These are phyloP conservation scores for Thermophis baileyi DNA, from an alignment of 2,113 vertebrate genomes.

Conservation along the genomic window DNA sequence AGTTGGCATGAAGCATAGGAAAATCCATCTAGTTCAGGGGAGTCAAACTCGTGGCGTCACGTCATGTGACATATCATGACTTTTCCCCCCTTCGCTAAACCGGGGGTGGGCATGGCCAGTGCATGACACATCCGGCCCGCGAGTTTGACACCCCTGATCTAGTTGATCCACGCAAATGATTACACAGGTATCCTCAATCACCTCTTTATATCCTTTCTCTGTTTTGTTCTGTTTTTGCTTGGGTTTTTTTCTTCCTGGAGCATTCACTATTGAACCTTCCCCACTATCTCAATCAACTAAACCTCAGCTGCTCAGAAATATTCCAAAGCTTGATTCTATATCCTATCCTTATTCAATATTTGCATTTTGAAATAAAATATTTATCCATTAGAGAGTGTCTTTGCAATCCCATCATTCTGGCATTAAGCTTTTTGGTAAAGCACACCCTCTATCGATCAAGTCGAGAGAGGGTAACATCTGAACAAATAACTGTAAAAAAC, in stretches of 20 bases:
- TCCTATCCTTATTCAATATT: not conserved
- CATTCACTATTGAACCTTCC: not conserved
- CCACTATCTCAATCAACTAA: not conserved
- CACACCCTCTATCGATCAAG: not conserved
- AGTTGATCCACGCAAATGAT: not conserved
- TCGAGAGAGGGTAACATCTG: not conserved
- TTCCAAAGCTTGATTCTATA: not conserved
- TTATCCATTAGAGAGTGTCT: too few relatives aligned
- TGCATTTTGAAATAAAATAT: not conserved
- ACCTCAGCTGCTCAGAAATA: conserved; percentile 19
- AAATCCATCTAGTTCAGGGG: not conserved
- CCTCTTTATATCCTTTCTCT: not conserved
- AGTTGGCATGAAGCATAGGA: not conserved
- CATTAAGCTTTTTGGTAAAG: not conserved
- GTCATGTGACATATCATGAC: too few relatives aligned
- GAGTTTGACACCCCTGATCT: too few relatives aligned
- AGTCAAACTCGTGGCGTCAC: too few relatives aligned
- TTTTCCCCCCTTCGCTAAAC: too few relatives aligned
- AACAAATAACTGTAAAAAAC: not conserved
- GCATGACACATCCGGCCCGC: too few relatives aligned
- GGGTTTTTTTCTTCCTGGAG: not conserved
- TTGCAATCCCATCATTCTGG: not conserved
- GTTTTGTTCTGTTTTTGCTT: not conserved
- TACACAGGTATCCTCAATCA: not conserved
- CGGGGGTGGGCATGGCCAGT: too few relatives aligned